Evolutionary conservation across 2,888 invertebrate species (phyloP).

Genomic region (Blera fallax): DNA sequence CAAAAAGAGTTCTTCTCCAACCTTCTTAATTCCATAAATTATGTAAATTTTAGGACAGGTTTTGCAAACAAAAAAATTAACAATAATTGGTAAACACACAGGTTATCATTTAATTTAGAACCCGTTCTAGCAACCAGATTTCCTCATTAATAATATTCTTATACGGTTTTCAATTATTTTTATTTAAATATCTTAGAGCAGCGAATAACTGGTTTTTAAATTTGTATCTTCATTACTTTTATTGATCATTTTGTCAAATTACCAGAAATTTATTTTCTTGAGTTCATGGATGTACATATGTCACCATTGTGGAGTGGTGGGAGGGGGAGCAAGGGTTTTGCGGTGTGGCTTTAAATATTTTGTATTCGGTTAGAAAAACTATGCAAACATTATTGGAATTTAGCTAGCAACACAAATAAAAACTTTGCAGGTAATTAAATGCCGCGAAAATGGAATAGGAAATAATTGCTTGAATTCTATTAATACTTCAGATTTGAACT

Average conservation of each 20-base stretch:
- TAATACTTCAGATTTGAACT: no score
- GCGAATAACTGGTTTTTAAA: constrained; percentile 13
- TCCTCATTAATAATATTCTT: background rate
- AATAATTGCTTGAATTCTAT: no score
- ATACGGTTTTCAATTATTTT: background rate
- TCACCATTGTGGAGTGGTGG: background rate
- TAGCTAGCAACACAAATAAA: no score
- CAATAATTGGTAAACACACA: background rate
- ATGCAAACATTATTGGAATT: no score
- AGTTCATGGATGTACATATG: background rate
- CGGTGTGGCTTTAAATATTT: background rate
- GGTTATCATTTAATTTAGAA: background rate
- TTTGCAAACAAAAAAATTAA: background rate
- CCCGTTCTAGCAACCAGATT: constrained; percentile 8
- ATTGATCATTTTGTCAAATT: background rate
- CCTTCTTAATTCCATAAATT: background rate
- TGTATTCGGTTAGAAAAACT: background rate
- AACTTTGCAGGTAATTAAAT: no score
- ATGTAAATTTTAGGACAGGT: constrained; percentile 14
- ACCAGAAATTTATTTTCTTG: background rate
- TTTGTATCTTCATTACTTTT: background rate
- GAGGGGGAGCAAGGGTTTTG: background rate
- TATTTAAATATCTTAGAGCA: background rate
- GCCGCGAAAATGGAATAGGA: no score
- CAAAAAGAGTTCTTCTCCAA: background rate